Percentiles rank a stretch among this genome's conserved stretches.
These are phyloP conservation scores for Chloromyia formosa DNA, from an alignment of 2,888 invertebrate species.

Conservation along the genomic window DNA sequence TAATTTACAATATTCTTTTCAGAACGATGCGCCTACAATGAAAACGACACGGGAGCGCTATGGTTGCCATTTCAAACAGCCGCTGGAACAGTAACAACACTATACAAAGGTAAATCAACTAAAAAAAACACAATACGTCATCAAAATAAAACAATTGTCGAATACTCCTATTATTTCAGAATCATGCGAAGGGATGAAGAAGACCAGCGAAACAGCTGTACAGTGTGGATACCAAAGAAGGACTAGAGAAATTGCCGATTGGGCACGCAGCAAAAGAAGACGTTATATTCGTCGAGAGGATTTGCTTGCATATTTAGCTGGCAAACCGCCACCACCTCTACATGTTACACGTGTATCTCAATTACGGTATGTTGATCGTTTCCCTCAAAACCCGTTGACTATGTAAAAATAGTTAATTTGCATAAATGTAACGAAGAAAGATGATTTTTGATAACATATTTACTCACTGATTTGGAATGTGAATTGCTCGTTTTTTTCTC, in stretches of 20 bases:
- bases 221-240: conserved; percentile 78
- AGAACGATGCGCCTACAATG: conserved; percentile 68
- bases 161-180: conserved; percentile 65
- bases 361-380: conserved; percentile 45
- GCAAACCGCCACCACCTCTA: conserved; percentile 73
- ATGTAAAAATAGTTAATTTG: neutral
- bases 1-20: too few relatives aligned
- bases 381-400: too few relatives aligned
- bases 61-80: conserved; percentile 84
- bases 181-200: conserved; percentile 75
- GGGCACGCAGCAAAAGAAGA: conserved; percentile 76
- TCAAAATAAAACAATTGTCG: neutral
- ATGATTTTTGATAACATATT: too few relatives aligned
- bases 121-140: neutral
- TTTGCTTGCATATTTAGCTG: conserved; percentile 78
- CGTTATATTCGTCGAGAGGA: conserved; percentile 80
- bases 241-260: conserved; percentile 78
- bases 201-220: conserved; percentile 74
- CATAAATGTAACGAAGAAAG: neutral
- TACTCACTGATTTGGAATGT: too few relatives aligned
- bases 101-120: conserved; percentile 74
- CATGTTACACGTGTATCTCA: conserved; percentile 59
- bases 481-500: too few relatives aligned
- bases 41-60: conserved; percentile 70
- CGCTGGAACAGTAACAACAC: conserved; percentile 78